These are phyloP conservation scores for Centrocercus urophasianus DNA, from an alignment of 2,113 vertebrate species.

Conservation along the genomic window DNA sequence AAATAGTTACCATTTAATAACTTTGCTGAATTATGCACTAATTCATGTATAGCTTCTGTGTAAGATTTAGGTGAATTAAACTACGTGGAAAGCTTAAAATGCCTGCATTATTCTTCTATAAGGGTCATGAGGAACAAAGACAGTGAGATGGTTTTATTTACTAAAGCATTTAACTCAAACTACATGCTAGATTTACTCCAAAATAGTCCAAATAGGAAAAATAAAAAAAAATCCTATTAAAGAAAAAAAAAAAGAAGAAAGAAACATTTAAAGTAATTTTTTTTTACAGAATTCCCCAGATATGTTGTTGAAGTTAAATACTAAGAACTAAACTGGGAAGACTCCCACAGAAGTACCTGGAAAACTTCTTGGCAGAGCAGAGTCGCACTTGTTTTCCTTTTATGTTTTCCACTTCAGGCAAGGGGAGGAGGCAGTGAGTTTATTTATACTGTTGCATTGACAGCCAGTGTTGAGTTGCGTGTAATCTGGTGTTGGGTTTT, in stretches of 20 bases:
- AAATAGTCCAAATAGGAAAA: background rate
- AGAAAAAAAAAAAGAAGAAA: background rate
- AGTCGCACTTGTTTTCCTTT: background rate
- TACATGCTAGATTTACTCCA: slow-evolving; percentile 24
- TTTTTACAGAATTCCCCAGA: background rate
- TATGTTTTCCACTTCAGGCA: background rate
- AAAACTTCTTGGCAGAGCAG: background rate
- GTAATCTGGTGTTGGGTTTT: background rate
- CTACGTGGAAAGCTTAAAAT: background rate
- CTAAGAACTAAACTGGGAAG: background rate
- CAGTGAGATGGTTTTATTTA: slow-evolving; percentile 18
- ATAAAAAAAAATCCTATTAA: too few relatives aligned
- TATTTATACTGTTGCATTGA: background rate
- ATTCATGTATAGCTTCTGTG: background rate
- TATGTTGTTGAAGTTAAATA: background rate
- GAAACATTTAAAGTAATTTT: background rate
- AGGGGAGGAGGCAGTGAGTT: background rate
- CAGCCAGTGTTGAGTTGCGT: background rate
- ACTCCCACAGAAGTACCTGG: background rate
- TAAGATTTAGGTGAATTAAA: background rate
- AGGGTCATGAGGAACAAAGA: background rate
- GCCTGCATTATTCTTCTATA: background rate
- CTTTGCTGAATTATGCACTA: background rate
- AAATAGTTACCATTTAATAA: background rate
- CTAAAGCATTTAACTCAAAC: background rate